Base-by-base conservation (phyloP, 1,140 invertebrate species). In the Achroia grisella region DNA sequence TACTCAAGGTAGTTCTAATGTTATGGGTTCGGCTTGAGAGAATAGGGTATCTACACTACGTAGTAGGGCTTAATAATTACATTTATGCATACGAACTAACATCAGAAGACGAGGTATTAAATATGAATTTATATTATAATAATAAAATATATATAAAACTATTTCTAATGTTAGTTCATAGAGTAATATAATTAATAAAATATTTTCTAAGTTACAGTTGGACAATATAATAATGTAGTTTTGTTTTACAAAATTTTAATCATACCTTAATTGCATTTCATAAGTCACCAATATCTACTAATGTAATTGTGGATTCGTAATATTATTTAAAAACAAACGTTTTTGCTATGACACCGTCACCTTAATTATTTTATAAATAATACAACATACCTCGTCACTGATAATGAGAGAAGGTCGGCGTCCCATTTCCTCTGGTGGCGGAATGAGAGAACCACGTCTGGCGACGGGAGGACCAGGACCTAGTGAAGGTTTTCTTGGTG, bases 331-430 rank as follows among this genome's bases (percentile, higher is more conserved):
- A 4, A 17, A 17, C 17, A 17, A 37, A 15, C 6, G 9, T 6
- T 17, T 12, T n/a, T 2, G 1, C 17, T 10, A 17, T 15, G 2
- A 17, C 13, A 10, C 6, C 17, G 6, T 23, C 17, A 2, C 17
- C 17, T 17, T 37, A 2, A 17, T 2, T 4, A 17, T 5, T 10
- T n/a, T 17, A 17, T 1, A 10, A n/a, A 15, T 13, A 35, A 14
- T n/a, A 37, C 4, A 17, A 71, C 72, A 55, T 84, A 97, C 96
- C 93, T 97, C 95, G 84, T 97, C 95, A 80, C 94, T 95, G 76
- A 97, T 96, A 64, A 97, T 94, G 52, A 97, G 88, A 63, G 94
- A 95, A 49, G 95, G 93, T 60, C 95, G 89, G 62, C 94, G 89
- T 58, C 92, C 93, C 82, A 91, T 92, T 77, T 93, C 93, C 69